These are phyloP conservation scores for Drosophila erecta DNA, from an alignment of 1,140 invertebrate genomes.

Conservation along the genomic window DNA sequence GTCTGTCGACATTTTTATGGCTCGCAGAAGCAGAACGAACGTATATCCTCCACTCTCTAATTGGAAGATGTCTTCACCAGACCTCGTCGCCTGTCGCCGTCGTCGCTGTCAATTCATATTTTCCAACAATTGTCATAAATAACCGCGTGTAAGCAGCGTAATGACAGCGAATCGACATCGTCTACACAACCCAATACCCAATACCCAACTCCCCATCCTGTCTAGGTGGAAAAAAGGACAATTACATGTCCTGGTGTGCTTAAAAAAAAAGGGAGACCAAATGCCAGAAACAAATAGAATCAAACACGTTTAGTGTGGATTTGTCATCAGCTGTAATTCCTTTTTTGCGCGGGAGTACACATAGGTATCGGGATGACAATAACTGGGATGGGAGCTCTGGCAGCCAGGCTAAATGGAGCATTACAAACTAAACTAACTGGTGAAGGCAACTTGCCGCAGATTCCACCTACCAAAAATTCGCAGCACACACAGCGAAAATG, in stretches of 20 bases:
- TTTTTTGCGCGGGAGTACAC: background rate
- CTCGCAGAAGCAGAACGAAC: slow-evolving; percentile 46
- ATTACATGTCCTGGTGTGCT: slow-evolving; percentile 45
- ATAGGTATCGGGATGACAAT: slow-evolving; percentile 21
- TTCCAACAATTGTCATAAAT: slow-evolving; percentile 83
- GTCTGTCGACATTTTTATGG: slow-evolving; percentile 83
- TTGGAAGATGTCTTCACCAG: slow-evolving; percentile 73
- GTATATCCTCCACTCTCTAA: slow-evolving; percentile 55
- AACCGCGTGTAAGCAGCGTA: slow-evolving; percentile 76
- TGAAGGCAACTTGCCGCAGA: slow-evolving; percentile 63
- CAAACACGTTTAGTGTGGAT: slow-evolving; percentile 79
- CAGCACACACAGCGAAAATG: slow-evolving; percentile 6
- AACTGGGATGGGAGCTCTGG: slow-evolving; percentile 8
- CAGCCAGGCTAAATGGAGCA: slow-evolving; percentile 73
- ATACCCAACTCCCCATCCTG: slow-evolving; percentile 17
- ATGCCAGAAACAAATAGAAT: slow-evolving; percentile 65
- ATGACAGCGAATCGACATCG: slow-evolving; percentile 74
- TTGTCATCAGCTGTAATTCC: slow-evolving; percentile 65
- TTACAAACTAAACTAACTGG: slow-evolving; percentile 80
- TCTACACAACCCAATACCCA: slow-evolving; percentile 10
- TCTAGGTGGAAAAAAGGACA: slow-evolving; percentile 41
- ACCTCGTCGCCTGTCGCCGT: slow-evolving; percentile 37
- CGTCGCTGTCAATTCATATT: slow-evolving; percentile 80
- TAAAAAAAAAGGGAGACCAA: slow-evolving; percentile 7
- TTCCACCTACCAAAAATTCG: slow-evolving; percentile 14